Conservation (phyloP, 2,113 vertebrate genomes). For the Muntiacus reevesi region DNA sequence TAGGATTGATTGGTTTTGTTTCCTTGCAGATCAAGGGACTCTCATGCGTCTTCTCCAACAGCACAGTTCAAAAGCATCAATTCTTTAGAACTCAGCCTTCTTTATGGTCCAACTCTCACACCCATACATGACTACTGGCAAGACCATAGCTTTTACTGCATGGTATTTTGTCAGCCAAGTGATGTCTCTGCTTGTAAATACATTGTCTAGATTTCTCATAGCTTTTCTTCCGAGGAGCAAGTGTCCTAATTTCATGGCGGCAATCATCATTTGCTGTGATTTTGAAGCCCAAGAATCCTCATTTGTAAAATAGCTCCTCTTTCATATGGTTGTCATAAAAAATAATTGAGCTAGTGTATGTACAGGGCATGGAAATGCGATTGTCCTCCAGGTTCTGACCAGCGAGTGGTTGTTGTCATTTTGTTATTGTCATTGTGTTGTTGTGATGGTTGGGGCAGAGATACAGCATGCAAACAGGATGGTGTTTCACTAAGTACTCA, state of each 20-base stretch:
- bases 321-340: not conserved
- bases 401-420: too few relatives aligned
- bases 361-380: not conserved
- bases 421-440: not conserved
- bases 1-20: not conserved
- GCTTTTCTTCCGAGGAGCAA: not conserved
- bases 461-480: not conserved
- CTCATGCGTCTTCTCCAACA: not conserved
- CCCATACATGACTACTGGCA: not conserved
- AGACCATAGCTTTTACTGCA: not conserved
- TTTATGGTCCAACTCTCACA: not conserved
- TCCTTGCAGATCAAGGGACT: not conserved
- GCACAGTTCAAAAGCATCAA: not conserved
- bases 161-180: not conserved
- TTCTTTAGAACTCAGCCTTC: not conserved
- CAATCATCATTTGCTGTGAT: not conserved
- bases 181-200: not conserved
- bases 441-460: too few relatives aligned
- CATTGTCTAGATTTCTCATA: not conserved
- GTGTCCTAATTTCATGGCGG: not conserved
- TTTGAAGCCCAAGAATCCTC: not conserved
- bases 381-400: not conserved
- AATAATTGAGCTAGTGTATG: not conserved
- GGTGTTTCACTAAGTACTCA: rapidly evolving
- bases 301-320: not conserved